A percentile compares a stretch with the other conserved stretches of the same genome.
Conservation (phyloP, 2,797 vertebrate species). For the Tarsius wallacei region DNA sequence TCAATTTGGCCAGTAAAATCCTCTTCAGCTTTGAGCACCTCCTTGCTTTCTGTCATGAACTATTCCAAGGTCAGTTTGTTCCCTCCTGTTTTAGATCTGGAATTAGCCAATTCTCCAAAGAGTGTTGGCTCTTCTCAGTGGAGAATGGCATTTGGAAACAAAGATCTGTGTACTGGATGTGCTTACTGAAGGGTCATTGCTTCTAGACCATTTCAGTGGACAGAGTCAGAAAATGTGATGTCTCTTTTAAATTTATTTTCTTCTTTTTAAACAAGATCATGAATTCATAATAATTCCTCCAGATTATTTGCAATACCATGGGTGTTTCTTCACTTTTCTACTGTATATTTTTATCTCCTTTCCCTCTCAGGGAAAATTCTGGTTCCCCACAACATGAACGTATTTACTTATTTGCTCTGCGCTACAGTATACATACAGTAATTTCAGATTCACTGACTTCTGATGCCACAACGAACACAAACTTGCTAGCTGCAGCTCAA, state of each 20-base stretch:
- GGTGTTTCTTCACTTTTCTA: background rate
- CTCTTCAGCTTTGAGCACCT: background rate
- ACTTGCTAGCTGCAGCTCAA: background rate
- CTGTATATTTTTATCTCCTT: background rate
- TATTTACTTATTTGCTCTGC: background rate
- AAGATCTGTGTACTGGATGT: accelerated
- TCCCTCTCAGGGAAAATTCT: background rate
- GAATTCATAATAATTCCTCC: background rate
- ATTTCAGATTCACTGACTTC: background rate
- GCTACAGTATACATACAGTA: background rate
- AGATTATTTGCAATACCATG: background rate
- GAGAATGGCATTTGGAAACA: background rate
- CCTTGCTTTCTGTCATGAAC: background rate
- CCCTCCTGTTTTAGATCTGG: background rate
- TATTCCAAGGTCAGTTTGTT: background rate
- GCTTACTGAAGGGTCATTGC: accelerated
- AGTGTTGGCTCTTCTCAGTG: background rate
- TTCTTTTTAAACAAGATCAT: background rate
- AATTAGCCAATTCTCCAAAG: background rate
- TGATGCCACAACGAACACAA: background rate
- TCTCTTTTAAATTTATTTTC: background rate
- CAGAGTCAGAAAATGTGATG: background rate
- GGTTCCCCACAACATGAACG: background rate
- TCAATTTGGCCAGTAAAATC: background rate
- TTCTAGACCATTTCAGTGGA: background rate